Base-by-base conservation (phyloP, 2,888 invertebrate species). In the Drosophila dives region DNA sequence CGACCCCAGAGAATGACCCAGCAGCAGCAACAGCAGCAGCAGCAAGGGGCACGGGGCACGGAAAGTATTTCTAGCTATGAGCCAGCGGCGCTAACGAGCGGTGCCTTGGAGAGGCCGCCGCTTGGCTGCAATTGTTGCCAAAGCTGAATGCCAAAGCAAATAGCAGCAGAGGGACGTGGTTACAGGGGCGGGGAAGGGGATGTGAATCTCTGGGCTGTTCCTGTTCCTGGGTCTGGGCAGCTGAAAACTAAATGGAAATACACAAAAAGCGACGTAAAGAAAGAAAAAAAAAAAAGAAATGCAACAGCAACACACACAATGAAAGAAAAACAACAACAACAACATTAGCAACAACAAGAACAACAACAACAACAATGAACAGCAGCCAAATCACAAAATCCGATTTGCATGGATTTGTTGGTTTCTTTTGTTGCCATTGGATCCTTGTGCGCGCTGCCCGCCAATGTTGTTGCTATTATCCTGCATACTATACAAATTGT, bases 381-480 rank as follows among this genome's bases (percentile, higher is more conserved):
- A 78, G 73, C 77, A 77, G 74, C 83, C 80, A 91, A 89, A 90
- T 90, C 86, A 90, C 78, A 88, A 91, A 91, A 91, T 92, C 92
- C 88, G 92, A 92, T 91, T 92, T 92, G 85, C 91, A 91, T 90
- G 91, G 92, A 91, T 91, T 92, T 92, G 84, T 90, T 90, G 88
- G 89, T 81, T 85, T 85, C 87, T 73, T 83, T 78, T 89, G 77
- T 80, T 87, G 79, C 76, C 88, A 76, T 64, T 71, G 88, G 83
- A 90, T 90, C 75, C 91, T 78, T 86, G 81, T 55, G 55, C 72
- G 80, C 54, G 74, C 74, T 81, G 72, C 77, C 59, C 59, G 67
- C 67, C 77, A 81, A 78, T 77, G 77, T 67, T 78, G 74, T 78
- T 78, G 74, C 77, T 77, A 81, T 77, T 81, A 80, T 80, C 58